Evolutionary conservation across 1,140 invertebrate species (phyloP).

Genomic region (Rhyzopertha dominica): DNA sequence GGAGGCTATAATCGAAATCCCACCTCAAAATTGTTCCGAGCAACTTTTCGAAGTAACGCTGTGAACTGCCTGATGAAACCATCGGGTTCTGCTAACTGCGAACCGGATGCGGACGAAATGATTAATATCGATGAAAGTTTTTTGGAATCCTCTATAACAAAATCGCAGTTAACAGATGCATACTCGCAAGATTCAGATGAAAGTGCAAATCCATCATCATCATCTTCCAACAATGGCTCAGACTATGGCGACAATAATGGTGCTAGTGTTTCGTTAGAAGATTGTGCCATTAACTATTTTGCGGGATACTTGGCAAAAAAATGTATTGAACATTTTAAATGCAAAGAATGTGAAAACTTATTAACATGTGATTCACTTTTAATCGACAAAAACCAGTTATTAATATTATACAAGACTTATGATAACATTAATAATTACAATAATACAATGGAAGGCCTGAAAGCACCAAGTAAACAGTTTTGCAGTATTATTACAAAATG

Average conservation of each 20-base stretch:
- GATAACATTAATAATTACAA: too few relatives aligned
- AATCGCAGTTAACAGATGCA: background rate
- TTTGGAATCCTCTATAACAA: background rate
- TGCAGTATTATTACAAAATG: too few relatives aligned
- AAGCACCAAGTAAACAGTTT: too few relatives aligned
- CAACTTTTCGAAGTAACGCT: background rate
- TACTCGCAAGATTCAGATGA: background rate
- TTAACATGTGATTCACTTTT: background rate
- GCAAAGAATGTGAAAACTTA: slow-evolving; percentile 1
- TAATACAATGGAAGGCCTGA: too few relatives aligned
- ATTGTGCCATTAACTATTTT: slow-evolving; percentile 1
- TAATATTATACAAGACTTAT: slow-evolving; percentile 1
- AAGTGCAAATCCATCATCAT: background rate
- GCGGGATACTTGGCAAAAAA: slow-evolving; percentile 2
- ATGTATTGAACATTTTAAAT: background rate
- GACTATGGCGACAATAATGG: background rate
- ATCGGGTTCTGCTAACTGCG: background rate
- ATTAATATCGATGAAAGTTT: slow-evolving; percentile 2
- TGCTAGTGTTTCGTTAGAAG: background rate
- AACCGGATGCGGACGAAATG: background rate
- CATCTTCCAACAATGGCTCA: background rate
- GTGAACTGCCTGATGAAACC: background rate
- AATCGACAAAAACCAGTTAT: background rate
- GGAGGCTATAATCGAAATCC: background rate
- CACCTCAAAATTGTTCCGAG: background rate